phyloP scores from a whole-genome alignment of 2,113 vertebrate genomes.

The Pseudonaja textilis region DNA sequence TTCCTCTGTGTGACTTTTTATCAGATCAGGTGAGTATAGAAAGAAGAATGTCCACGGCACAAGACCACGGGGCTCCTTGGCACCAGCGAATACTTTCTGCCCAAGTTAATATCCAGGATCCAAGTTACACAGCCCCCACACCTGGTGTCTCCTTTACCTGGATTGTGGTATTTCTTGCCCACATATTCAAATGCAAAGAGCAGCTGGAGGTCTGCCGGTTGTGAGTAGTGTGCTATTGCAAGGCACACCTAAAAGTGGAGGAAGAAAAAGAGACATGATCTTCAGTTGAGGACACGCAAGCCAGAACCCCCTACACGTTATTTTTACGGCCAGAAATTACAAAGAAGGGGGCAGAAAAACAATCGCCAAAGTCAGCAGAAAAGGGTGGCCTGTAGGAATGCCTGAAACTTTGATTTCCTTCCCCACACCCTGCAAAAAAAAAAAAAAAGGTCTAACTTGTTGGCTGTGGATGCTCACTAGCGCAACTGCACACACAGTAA shows the following conservation, averaged over 20 bases:
- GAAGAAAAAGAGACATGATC: constrained; percentile 26
- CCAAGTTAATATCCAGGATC: constrained; percentile 2
- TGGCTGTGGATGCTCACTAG: constrained; percentile 28
- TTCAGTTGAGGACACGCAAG: background rate
- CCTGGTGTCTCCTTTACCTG: constrained; percentile 73
- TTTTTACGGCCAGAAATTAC: background rate
- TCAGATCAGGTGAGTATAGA: background rate
- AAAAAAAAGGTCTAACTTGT: background rate
- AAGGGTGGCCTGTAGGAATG: background rate
- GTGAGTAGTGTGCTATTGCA: constrained; percentile 96
- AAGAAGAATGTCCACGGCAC: background rate
- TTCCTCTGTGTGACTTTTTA: background rate
- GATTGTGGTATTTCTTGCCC: constrained; percentile 84
- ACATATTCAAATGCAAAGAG: constrained; percentile 98
- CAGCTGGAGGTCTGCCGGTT: constrained; percentile 94
- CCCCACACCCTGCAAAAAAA: background rate
- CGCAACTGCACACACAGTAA: constrained; percentile 23
- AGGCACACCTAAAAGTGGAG: constrained; percentile 87
- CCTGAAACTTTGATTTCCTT: background rate
- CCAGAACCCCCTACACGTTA: too few species aligned
- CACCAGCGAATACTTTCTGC: constrained; percentile 26
- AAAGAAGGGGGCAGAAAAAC: background rate
- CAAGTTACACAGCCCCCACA: background rate
- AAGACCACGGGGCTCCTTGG: constrained; percentile 41
- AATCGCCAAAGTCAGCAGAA: background rate